Evolutionary conservation across 92 coral and sea anemone genomes (phyloP).

Genomic region (Porites divaricata): DNA sequence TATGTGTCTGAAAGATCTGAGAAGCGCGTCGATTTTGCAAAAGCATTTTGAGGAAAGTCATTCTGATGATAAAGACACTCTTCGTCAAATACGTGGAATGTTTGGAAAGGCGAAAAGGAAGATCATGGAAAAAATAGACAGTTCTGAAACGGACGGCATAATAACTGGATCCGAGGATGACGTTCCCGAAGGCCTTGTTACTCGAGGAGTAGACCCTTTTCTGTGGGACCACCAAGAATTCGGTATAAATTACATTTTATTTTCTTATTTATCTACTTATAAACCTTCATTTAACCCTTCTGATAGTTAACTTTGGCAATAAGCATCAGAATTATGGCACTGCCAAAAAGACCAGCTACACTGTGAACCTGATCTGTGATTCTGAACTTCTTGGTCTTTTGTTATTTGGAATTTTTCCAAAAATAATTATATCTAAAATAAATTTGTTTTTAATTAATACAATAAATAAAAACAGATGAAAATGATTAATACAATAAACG

Average conservation of each 20-base stretch:
- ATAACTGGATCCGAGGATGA: constrained; percentile 38
- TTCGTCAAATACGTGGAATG: constrained; percentile 89
- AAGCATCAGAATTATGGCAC: no score
- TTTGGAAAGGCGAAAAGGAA: constrained; percentile 94
- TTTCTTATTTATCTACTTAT: no score
- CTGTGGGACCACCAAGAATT: constrained; percentile 95
- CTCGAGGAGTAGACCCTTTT: constrained; percentile 83
- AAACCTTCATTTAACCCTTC: no score
- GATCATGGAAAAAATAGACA: constrained; percentile 82
- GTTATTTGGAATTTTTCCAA: no score
- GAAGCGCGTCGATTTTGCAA: constrained; percentile 65
- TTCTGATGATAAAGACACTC: constrained; percentile 82
- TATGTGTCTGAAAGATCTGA: constrained; percentile 90
- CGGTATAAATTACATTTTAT: constrained; percentile 54
- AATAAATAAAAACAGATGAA: no score
- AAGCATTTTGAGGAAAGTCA: constrained; percentile 91
- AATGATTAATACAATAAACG: no score
- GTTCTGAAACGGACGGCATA: constrained; percentile 47
- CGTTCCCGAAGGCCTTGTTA: constrained; percentile 43
- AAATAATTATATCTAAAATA: no score
- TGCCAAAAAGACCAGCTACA: no score
- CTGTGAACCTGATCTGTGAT: no score
- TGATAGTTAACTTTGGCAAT: no score
- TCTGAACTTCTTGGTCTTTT: no score
- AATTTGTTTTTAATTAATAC: no score